Evolutionary conservation across 2,113 vertebrate species (phyloP), one percentile per base, ranked within the genome.

Genomic region (Ranitomeya imitator): DNA sequence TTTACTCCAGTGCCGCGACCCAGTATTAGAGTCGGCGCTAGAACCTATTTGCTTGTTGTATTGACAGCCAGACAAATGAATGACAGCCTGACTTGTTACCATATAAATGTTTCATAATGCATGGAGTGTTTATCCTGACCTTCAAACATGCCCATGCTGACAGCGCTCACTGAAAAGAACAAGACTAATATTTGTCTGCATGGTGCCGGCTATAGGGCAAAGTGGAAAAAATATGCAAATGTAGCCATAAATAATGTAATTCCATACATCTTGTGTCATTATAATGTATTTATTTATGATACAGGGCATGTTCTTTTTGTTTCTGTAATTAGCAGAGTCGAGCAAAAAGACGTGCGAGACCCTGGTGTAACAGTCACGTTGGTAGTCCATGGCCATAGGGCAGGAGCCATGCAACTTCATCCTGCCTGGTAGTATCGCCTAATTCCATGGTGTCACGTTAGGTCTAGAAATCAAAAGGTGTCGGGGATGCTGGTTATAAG

Each of bases 101-200:
- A 61, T 81, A 18, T 59, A 80, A 59, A 60, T 81, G 79, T 61
- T 86, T 77, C 19, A 86, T 77, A 77, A 77, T 63, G 23, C 57
- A 51, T 57, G 23, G 26, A 15, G 19, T 55, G 52, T 63, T 37
- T 78, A 13, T 86, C 18, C 57, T 60, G 71, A 77, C 55, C 57
- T 61, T 78, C 26, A n/a, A n/a, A 63, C 59, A 86, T 60, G 45
- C 73, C 73, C 21, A 59, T 15, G 59, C 31, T 77, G 54, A 76
- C 57, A 77, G 55, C 31, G 14, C 73, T 52, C 73, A 76, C 11
- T 76, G 37, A 19, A 76, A 51, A 21, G 7, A 52, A 21, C 37
- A 76, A 3, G 7, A 1, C 13, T 52, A 52, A 6, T 19, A 76
- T 51, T 52, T 52, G 73, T 52, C 45, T 12, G 52, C 12, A 21